Conservation (phyloP, 2,113 vertebrate genomes). For the Misgurnus mizolepis region DNA sequence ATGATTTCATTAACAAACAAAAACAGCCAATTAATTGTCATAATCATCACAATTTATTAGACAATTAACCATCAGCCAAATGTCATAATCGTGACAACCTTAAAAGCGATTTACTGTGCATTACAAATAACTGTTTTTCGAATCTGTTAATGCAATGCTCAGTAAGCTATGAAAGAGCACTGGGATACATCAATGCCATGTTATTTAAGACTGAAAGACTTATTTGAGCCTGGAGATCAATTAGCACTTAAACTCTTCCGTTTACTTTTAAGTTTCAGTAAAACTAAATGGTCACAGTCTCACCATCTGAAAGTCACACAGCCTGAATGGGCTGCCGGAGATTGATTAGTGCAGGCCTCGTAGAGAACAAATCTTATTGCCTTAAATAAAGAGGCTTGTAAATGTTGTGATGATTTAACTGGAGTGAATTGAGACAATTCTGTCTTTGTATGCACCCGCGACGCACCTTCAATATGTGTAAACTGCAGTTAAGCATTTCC, state of each 20-base stretch:
- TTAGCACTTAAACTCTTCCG: not conserved
- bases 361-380: not conserved
- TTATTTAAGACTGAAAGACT: not conserved
- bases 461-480: not conserved
- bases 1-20: too few species aligned
- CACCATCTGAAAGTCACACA: not conserved
- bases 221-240: not conserved
- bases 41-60: too few species aligned
- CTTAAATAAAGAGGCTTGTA: slow-evolving; percentile 18
- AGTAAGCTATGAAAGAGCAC: too few species aligned
- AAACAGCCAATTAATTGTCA: too few species aligned
- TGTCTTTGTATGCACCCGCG: not conserved
- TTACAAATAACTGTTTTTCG: too few species aligned
- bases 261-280: not conserved
- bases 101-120: too few species aligned
- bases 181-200: not conserved
- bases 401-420: slow-evolving; percentile 11
- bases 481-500: not conserved
- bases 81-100: too few species aligned
- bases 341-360: not conserved
- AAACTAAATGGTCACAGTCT: not conserved
- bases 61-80: too few species aligned
- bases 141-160: too few species aligned
- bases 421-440: not conserved
- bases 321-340: too few species aligned